Evolutionary conservation across 2,888 invertebrate species (phyloP).

Genomic region (Drosophila macrospina): DNA sequence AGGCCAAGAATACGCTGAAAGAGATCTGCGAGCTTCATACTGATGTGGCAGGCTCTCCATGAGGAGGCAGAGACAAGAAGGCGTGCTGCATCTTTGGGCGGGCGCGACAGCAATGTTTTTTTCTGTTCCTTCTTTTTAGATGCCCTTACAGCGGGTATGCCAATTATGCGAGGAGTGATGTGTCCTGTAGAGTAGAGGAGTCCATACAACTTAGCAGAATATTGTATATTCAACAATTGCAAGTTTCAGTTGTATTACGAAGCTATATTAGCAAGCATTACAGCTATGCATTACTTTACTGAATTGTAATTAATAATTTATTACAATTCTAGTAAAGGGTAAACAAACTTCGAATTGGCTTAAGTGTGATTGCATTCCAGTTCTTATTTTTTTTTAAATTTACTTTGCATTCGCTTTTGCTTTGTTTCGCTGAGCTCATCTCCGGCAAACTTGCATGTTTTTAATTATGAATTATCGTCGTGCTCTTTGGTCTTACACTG

Average conservation of each 20-base stretch:
- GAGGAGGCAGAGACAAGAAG: slow-evolving; percentile 40
- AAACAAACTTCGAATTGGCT: not conserved
- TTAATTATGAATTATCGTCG: slow-evolving; percentile 83
- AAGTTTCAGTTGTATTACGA: no score
- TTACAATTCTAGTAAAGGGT: not conserved
- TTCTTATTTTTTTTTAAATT: slow-evolving; percentile 7
- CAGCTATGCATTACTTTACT: no score
- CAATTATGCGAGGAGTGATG: not conserved
- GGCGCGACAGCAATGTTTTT: slow-evolving; percentile 56
- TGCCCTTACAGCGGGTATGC: slow-evolving; percentile 8
- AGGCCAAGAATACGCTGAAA: slow-evolving; percentile 14
- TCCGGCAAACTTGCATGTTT: slow-evolving; percentile 75
- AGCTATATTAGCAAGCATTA: no score
- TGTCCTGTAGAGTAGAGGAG: not conserved
- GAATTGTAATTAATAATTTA: no score
- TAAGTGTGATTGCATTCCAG: not conserved
- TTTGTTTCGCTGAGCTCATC: slow-evolving; percentile 49
- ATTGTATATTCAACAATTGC: no score
- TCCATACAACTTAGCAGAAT: no score
- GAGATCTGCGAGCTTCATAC: slow-evolving; percentile 20
- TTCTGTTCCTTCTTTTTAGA: slow-evolving; percentile 5
- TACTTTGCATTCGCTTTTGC: slow-evolving; percentile 23
- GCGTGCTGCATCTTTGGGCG: slow-evolving; percentile 64
- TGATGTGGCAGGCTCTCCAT: slow-evolving; percentile 26
- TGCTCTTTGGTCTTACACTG: slow-evolving; percentile 56